Conservation (phyloP, 2,797 vertebrate genomes). For the Aplochiton taeniatus region DNA sequence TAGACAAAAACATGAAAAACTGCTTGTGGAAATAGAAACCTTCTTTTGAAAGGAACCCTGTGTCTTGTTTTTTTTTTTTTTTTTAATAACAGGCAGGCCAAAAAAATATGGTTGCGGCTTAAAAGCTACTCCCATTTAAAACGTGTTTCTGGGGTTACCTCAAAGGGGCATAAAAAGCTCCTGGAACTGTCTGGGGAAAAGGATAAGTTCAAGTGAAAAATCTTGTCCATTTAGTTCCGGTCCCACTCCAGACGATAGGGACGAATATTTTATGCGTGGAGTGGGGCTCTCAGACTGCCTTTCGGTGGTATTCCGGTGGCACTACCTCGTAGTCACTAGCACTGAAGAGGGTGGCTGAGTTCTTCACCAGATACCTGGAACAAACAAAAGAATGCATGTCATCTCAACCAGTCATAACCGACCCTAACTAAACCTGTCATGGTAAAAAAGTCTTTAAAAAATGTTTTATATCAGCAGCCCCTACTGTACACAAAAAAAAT, state of each 20-base stretch:
- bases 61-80: conserved; percentile 19
- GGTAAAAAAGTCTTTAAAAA: too few relatives aligned
- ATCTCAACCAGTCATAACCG: background rate
- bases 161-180: conserved; percentile 27
- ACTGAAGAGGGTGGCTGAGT: conserved; percentile 85
- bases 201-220: conserved; percentile 53
- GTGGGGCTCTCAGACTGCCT: conserved; percentile 80
- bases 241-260: conserved; percentile 30
- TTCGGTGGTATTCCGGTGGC: conserved; percentile 93
- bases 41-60: conserved; percentile 1
- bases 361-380: conserved; percentile 91
- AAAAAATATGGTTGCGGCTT: background rate
- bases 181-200: conserved; percentile 34
- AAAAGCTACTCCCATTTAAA: background rate
- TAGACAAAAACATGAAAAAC: conserved; percentile 50
- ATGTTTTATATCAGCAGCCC: too few relatives aligned
- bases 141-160: conserved; percentile 7
- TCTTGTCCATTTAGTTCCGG: conserved; percentile 17
- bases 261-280: conserved; percentile 33
- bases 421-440: too few relatives aligned
- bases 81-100: conserved; percentile 23
- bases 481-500: too few relatives aligned
- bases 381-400: conserved; percentile 4
- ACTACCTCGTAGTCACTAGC: conserved; percentile 95
- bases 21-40: conserved; percentile 31